Conservation (phyloP, 2,888 invertebrate species). For the Strigamia maritima region DNA sequence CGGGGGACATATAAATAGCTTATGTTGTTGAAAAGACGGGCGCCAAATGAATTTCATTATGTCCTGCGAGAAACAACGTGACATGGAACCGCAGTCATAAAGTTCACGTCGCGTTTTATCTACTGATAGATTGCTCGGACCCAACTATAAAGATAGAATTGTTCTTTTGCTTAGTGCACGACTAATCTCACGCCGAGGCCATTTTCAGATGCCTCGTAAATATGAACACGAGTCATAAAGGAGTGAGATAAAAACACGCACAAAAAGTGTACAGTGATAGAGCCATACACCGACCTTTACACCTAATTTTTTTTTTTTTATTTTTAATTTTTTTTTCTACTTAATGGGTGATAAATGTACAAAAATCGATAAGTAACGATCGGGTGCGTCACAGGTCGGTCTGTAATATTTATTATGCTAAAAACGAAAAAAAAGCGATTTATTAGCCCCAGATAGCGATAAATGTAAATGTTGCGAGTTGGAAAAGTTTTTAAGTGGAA, state of each 20-base stretch:
- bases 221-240: conserved; percentile 12
- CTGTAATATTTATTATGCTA: no score
- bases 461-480: background rate
- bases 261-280: background rate
- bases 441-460: no score
- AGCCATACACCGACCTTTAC: background rate
- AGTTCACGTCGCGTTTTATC: conserved; percentile 15
- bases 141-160: conserved; percentile 27
- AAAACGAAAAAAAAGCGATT: no score
- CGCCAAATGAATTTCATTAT: conserved; percentile 23
- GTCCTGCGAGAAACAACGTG: background rate
- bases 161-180: conserved; percentile 12
- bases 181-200: conserved; percentile 2
- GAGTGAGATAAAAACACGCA: background rate
- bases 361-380: no score
- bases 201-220: conserved; percentile 13
- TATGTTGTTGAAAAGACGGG: conserved; percentile 22
- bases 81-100: conserved; percentile 11
- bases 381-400: no score
- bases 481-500: background rate
- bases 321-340: background rate
- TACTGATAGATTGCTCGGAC: conserved; percentile 15
- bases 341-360: background rate
- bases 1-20: background rate
- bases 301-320: background rate